Evolutionary conservation across 1,140 invertebrate species (phyloP).

Genomic region (Maniola jurtina): DNA sequence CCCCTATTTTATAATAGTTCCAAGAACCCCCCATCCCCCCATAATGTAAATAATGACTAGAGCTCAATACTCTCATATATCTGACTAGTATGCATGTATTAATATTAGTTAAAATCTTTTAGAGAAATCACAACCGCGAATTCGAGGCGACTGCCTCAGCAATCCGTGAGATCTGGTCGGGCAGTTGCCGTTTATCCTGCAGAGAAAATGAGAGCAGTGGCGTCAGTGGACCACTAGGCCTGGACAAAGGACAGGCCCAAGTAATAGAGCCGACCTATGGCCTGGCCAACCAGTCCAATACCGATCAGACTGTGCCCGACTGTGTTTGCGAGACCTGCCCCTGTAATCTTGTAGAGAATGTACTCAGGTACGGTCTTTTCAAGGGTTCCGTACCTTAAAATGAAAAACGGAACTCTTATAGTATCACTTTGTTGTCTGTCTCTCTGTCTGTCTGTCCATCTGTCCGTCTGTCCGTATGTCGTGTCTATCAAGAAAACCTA

Average conservation of each 20-base stretch:
- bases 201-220: conserved; percentile 23
- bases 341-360: conserved; percentile 40
- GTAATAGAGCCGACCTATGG: neutral
- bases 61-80: too few relatives aligned
- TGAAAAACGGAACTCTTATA: too few relatives aligned
- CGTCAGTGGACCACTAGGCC: conserved; percentile 15
- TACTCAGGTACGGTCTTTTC: conserved; percentile 32
- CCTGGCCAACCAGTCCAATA: neutral
- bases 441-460: too few relatives aligned
- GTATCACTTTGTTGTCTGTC: too few relatives aligned
- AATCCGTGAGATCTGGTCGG: conserved; percentile 50
- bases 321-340: conserved; percentile 51
- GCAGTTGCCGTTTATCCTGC: conserved; percentile 43
- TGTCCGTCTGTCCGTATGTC: too few relatives aligned
- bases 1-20: too few relatives aligned
- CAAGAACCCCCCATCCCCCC: too few relatives aligned
- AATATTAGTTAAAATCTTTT: conserved; percentile 3
- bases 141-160: conserved; percentile 40
- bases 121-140: conserved; percentile 41
- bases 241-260: neutral
- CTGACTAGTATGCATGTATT: too few relatives aligned
- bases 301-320: neutral
- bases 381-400: too few relatives aligned
- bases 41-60: too few relatives aligned
- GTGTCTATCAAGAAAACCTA: too few relatives aligned